Percentiles rank a stretch among this genome's conserved stretches.
phyloP scores from a whole-genome alignment of 2,888 invertebrate species.

The Orthosia cruda region DNA sequence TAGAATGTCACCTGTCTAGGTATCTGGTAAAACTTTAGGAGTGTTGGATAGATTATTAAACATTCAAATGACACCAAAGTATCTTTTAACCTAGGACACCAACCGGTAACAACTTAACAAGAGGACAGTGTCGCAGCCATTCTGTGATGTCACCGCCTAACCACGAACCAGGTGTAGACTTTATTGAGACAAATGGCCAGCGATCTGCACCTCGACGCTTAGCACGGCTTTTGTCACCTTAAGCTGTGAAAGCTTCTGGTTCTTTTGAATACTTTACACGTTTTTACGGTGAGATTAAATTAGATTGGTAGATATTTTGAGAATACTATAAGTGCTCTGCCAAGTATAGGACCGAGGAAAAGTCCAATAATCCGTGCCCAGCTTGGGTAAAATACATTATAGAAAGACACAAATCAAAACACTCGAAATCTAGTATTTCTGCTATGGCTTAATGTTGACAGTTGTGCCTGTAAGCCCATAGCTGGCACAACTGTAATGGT shows the following conservation, averaged over 20 bases:
- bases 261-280: slow-evolving; percentile 22
- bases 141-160: slow-evolving; percentile 54
- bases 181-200: slow-evolving; percentile 74
- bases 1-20: too few relatives aligned
- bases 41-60: not conserved
- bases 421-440: too few relatives aligned
- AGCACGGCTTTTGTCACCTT: slow-evolving; percentile 42
- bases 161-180: slow-evolving; percentile 71
- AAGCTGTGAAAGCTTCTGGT: slow-evolving; percentile 18
- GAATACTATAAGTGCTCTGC: too few relatives aligned
- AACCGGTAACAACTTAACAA: slow-evolving; percentile 38
- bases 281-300: not conserved
- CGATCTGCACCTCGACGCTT: slow-evolving; percentile 34
- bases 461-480: too few relatives aligned
- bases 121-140: slow-evolving; percentile 52
- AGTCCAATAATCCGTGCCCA: too few relatives aligned
- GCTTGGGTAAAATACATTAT: too few relatives aligned
- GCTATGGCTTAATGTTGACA: too few relatives aligned
- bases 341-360: too few relatives aligned
- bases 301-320: not conserved
- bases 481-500: too few relatives aligned
- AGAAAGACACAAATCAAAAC: too few relatives aligned
- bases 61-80: not conserved
- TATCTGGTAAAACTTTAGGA: too few relatives aligned
- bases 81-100: too few relatives aligned